Percentiles rank a stretch among this genome's conserved stretches.
phyloP scores from a whole-genome alignment of 2,888 invertebrate species.

The Deilephila elpenor region DNA sequence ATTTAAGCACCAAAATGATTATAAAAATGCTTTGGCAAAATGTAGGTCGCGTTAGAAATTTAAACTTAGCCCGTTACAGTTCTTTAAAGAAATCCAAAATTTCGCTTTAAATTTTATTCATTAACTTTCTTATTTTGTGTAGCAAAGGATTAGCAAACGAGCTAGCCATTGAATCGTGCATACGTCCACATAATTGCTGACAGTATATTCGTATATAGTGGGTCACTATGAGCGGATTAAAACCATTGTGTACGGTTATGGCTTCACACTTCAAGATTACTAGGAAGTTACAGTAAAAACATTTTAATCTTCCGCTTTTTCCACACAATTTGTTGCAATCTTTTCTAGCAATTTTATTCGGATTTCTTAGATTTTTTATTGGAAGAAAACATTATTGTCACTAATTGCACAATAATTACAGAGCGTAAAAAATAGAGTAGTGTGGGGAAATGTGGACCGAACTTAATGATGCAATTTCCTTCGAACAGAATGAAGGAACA shows the following conservation, averaged over 20 bases:
- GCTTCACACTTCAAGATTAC: too few relatives aligned
- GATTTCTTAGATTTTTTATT: neutral
- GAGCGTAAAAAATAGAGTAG: conserved; percentile 32
- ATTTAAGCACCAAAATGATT: conserved; percentile 1
- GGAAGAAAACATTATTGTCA: conserved; percentile 21
- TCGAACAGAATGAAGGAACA: conserved; percentile 19
- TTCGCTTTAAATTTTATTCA: neutral
- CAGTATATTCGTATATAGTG: too few relatives aligned
- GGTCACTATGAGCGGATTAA: too few relatives aligned
- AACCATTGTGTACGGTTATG: too few relatives aligned
- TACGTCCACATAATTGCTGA: too few relatives aligned
- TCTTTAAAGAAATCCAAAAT: conserved; percentile 5
- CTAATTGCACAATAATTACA: conserved; percentile 50
- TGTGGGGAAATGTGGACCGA: conserved; percentile 18
- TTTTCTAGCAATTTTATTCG: neutral
- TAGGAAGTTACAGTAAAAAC: neutral
- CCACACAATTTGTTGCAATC: neutral
- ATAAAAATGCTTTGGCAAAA: conserved; percentile 34
- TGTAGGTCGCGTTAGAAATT: neutral
- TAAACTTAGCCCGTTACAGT: neutral
- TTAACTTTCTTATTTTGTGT: neutral
- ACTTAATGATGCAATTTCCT: conserved; percentile 26
- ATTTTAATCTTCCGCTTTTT: neutral
- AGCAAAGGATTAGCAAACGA: too few relatives aligned
- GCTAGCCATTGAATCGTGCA: too few relatives aligned